These are phyloP conservation scores for Platycheirus rosarum DNA, from an alignment of 2,888 invertebrate genomes.

Conservation along the genomic window DNA sequence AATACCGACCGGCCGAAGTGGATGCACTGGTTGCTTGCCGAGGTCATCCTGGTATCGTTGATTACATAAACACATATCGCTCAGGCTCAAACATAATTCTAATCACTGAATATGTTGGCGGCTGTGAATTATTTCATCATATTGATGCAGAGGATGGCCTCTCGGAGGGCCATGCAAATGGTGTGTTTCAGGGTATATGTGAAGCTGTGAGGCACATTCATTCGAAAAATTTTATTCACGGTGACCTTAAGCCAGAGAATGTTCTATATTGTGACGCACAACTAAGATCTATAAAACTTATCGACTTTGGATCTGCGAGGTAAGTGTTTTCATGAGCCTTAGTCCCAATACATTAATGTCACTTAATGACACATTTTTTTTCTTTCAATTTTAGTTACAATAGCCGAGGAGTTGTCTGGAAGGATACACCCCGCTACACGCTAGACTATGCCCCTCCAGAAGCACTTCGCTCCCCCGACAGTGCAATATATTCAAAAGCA, in stretches of 20 bases:
- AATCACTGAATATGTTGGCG: conserved; percentile 92
- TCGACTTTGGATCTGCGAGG: conserved; percentile 97
- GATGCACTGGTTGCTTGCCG: conserved; percentile 91
- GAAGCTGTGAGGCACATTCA: conserved; percentile 94
- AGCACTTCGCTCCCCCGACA: conserved; percentile 85
- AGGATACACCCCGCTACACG: conserved; percentile 93
- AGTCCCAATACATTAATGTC: too few species aligned
- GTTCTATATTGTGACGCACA: conserved; percentile 83
- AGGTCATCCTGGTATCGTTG: conserved; percentile 94
- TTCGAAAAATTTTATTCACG: conserved; percentile 91
- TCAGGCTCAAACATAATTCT: conserved; percentile 94
- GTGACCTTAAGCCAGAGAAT: conserved; percentile 97
- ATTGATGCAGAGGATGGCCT: conserved; percentile 86
- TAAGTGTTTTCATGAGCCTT: conserved; percentile 57
- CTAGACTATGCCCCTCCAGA: conserved; percentile 95
- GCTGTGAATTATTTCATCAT: conserved; percentile 90
- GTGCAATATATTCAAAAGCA: conserved; percentile 89
- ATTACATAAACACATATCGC: conserved; percentile 91
- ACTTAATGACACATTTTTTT: too few species aligned
- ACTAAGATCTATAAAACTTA: conserved; percentile 87
- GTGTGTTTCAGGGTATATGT: conserved; percentile 91
- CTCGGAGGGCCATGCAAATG: conserved; percentile 90
- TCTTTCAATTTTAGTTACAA: conserved; percentile 78
- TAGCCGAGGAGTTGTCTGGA: conserved; percentile 77
- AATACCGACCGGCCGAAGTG: conserved; percentile 85